Evolutionary conservation across 2,888 invertebrate genomes (phyloP).

Genomic region (Watsonalla binaria): DNA sequence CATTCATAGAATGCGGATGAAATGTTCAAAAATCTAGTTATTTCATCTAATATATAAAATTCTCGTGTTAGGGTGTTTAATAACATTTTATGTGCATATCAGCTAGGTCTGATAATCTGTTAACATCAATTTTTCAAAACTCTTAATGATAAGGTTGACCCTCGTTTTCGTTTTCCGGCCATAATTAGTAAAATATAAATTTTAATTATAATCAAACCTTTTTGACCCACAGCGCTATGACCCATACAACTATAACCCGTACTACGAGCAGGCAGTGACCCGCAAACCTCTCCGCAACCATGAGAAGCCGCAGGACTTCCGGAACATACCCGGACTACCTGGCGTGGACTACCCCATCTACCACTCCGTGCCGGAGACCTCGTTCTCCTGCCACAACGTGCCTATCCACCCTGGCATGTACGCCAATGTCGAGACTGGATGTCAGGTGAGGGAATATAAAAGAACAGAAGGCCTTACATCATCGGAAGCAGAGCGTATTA

Average conservation of each 20-base stretch:
- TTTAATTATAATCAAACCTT: not conserved
- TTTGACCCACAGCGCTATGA: conserved; percentile 43
- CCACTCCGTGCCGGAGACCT: conserved; percentile 86
- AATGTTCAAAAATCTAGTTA: too few relatives aligned
- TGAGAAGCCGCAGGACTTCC: conserved; percentile 85
- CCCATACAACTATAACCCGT: conserved; percentile 18
- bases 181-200: not conserved
- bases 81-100: too few relatives aligned
- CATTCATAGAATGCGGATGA: too few relatives aligned
- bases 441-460: conserved; percentile 79
- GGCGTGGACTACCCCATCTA: conserved; percentile 91
- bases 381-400: conserved; percentile 87
- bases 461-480: not conserved
- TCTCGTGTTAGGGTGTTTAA: too few relatives aligned
- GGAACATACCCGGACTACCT: conserved; percentile 87
- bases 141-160: too few relatives aligned
- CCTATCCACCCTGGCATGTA: conserved; percentile 92
- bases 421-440: conserved; percentile 93
- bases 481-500: too few relatives aligned
- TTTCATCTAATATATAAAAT: too few relatives aligned
- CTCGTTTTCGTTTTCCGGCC: too few relatives aligned
- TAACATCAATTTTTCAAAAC: too few relatives aligned
- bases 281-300: conserved; percentile 73
- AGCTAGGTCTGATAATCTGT: too few relatives aligned
- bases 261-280: conserved; percentile 50